Percentiles rank a stretch among this genome's conserved stretches.
phyloP scores from a whole-genome alignment of 2,113 vertebrate species.

The Mirza zaza region DNA sequence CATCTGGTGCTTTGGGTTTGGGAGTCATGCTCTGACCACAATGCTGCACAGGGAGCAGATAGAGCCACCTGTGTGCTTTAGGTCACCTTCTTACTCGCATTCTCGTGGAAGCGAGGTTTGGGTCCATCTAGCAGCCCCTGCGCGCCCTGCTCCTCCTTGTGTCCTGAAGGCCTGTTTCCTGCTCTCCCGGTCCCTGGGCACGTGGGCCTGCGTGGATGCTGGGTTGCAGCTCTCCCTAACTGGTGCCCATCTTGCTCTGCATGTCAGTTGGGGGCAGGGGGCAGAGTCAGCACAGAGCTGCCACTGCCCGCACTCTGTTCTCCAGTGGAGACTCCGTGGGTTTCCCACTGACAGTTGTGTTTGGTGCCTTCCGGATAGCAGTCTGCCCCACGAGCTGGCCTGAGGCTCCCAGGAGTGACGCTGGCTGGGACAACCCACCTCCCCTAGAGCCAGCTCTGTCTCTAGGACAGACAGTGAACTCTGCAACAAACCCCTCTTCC shows the following conservation, averaged over 20 bases:
- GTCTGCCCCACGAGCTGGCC: neutral
- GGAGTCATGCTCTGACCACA: neutral
- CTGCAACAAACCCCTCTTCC: neutral
- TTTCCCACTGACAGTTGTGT: neutral
- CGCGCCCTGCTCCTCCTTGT: no score
- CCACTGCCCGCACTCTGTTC: neutral
- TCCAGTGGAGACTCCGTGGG: neutral
- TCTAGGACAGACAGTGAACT: neutral
- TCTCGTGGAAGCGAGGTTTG: neutral
- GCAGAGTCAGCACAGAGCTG: neutral
- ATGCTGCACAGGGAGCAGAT: fast-evolving
- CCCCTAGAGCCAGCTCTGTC: no score
- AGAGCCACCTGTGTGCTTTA: no score
- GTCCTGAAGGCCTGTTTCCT: neutral
- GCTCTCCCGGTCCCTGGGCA: neutral
- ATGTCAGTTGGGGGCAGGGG: neutral
- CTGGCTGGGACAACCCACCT: neutral
- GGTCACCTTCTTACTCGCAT: fast-evolving
- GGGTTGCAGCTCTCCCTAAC: neutral
- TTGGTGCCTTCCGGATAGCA: neutral
- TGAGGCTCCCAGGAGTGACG: neutral
- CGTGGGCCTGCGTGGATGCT: neutral
- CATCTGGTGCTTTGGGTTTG: neutral
- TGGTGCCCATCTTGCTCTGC: neutral
- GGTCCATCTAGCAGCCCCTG: neutral